phyloP scores from a whole-genome alignment of 2,888 invertebrate species.

The Agrochola circellaris region DNA sequence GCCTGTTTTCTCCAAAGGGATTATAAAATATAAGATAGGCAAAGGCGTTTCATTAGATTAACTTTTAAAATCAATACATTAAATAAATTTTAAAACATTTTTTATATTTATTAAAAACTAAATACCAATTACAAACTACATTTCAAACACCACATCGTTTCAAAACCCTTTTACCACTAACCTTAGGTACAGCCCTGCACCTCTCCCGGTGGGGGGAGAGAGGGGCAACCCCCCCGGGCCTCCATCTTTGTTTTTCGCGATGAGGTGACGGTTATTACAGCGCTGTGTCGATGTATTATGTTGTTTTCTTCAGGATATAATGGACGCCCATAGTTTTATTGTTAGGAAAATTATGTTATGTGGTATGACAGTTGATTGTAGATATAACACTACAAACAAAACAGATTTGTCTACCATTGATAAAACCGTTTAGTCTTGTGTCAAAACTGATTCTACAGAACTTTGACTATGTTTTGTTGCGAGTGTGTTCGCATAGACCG shows the following conservation, averaged over 20 bases:
- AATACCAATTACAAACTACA: not conserved
- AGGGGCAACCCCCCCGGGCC: constrained; percentile 32
- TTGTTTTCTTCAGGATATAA: constrained; percentile 68
- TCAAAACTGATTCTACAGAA: too few relatives aligned
- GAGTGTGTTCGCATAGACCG: not conserved
- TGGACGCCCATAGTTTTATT: constrained; percentile 56
- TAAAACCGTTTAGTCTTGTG: too few relatives aligned
- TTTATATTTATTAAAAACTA: not conserved
- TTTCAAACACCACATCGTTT: not conserved
- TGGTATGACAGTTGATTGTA: constrained; percentile 1
- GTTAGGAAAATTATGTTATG: constrained; percentile 29
- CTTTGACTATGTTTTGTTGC: not conserved
- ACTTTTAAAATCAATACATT: not conserved
- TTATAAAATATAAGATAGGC: too few relatives aligned
- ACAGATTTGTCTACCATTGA: not conserved
- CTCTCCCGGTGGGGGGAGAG: constrained; percentile 1
- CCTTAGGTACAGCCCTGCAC: constrained; percentile 53
- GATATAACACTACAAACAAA: not conserved
- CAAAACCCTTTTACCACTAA: not conserved
- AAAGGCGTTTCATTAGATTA: not conserved
- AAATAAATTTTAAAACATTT: not conserved
- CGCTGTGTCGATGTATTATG: constrained; percentile 71
- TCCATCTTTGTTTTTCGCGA: constrained; percentile 83
- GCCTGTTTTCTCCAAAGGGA: too few relatives aligned
- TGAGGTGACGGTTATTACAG: constrained; percentile 77